Conservation (phyloP, 2,113 vertebrate species). For the Labrus mixtus region DNA sequence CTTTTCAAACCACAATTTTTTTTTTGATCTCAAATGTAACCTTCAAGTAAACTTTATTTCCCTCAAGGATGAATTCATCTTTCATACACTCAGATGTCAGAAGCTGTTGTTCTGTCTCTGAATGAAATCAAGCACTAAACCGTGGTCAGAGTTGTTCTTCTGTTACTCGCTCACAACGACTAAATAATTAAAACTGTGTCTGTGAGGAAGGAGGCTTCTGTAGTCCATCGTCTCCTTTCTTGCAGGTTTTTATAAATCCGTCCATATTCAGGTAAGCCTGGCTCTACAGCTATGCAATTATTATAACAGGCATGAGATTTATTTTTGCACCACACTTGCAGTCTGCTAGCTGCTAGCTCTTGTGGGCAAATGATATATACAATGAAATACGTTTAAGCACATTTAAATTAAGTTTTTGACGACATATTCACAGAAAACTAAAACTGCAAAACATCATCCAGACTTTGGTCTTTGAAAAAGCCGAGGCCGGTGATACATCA, state of each 20-base stretch:
- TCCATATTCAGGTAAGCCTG: not conserved
- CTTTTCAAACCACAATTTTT: no score
- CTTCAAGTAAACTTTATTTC: not conserved
- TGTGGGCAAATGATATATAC: not conserved
- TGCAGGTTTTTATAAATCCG: not conserved
- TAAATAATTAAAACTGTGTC: slow-evolving; percentile 5
- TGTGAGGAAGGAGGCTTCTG: not conserved
- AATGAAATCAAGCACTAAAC: not conserved
- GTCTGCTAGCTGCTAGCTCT: not conserved
- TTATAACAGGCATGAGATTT: not conserved
- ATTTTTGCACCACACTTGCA: not conserved
- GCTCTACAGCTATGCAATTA: not conserved
- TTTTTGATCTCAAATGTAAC: not conserved
- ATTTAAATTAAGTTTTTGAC: not conserved
- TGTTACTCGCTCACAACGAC: not conserved
- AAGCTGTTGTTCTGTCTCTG: not conserved
- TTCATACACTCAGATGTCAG: not conserved
- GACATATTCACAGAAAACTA: not conserved
- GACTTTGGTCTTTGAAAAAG: not conserved
- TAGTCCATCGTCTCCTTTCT: not conserved
- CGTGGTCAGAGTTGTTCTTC: not conserved
- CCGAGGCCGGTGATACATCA: not conserved
- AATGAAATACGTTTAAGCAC: not conserved
- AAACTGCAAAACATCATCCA: not conserved
- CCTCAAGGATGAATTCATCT: not conserved